A percentile compares a stretch with the other conserved stretches of the same genome.
Conservation (phyloP, 1,140 invertebrate genomes). For the Drosophila miranda region DNA sequence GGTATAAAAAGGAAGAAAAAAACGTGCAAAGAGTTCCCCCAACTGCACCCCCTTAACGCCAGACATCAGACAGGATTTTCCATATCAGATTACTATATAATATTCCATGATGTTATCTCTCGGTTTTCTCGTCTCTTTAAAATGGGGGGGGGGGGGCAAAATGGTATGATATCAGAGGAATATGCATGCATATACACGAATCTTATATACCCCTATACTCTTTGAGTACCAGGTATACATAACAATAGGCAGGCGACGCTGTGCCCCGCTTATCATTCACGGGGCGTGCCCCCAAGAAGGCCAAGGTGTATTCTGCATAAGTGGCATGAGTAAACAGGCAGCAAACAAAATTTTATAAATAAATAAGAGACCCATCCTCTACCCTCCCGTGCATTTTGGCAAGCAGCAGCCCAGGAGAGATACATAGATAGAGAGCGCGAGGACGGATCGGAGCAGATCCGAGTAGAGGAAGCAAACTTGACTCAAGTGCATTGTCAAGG, state of each 20-base stretch:
- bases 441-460: conserved; percentile 13
- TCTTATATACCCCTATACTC: too few relatives aligned
- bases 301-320: conserved; percentile 8
- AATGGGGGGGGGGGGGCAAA: too few relatives aligned
- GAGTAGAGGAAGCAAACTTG: conserved; percentile 72
- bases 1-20: conserved; percentile 21
- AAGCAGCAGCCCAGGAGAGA: conserved; percentile 47
- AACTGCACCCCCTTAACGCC: conserved; percentile 20
- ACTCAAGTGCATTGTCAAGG: conserved; percentile 78
- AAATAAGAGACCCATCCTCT: conserved; percentile 46
- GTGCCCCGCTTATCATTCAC: conserved; percentile 54
- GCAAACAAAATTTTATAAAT: conserved; percentile 78
- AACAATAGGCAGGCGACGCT: background rate
- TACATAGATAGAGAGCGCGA: conserved; percentile 3
- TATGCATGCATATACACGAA: too few relatives aligned
- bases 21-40: conserved; percentile 49
- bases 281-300: conserved; percentile 22
- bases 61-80: too few relatives aligned
- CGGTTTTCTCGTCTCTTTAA: too few relatives aligned
- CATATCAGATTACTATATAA: too few relatives aligned
- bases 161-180: too few relatives aligned
- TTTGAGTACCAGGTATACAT: too few relatives aligned
- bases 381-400: conserved; percentile 31
- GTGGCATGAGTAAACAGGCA: conserved; percentile 62
- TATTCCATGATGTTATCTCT: too few relatives aligned